Evolutionary conservation across 2,888 invertebrate species (phyloP), one percentile per base, ranked within the genome.

Genomic region (Chromoteleia sp.): DNA sequence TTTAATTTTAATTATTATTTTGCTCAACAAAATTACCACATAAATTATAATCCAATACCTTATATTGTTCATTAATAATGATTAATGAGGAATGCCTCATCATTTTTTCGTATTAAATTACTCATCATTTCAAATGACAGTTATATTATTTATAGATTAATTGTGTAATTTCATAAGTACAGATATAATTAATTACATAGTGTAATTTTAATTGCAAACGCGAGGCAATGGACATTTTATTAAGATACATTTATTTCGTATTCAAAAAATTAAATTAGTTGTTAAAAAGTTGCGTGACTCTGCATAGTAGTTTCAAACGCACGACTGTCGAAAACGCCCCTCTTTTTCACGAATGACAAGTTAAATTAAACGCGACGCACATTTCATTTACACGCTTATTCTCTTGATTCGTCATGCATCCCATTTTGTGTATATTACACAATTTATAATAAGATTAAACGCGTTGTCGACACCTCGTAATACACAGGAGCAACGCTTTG

Each of bases 391-490:
- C 2, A 10, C 29, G 29, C 21, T 63, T 39, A 36, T 50, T 39
- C 17, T 50, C 33, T 65, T 14, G 15, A 65, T 39, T 52, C 50
- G 52, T 39, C 52, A 25, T 39, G 39, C 39, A 50, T 36, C 25
- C 25, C 50, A 39, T 52, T 50, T 65, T 29, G 17, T 39, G 48
- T 17, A 21, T 29, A 59, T 59, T 71, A 71, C 50, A 50, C 52
- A 54, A 63, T 73, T 58, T 54, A 61, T 73, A 58, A 71, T 58
- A 59, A 71, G 48, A 36, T 58, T 48, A 54, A 73, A 43, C 30
- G 12, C 21, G 63, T 45, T 63, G 63, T 73, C 63, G 54, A 45
- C 43, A 73, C 43, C 17, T 50, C 29, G 21, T 48, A 50, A 50
- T 50, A 41, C 25, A 59, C 21, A 39, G 30, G 25, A 36, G 30